Evolutionary conservation across 2,888 invertebrate genomes (phyloP), one percentile per base, ranked within the genome.

Genomic region (Cephus pygmeus): DNA sequence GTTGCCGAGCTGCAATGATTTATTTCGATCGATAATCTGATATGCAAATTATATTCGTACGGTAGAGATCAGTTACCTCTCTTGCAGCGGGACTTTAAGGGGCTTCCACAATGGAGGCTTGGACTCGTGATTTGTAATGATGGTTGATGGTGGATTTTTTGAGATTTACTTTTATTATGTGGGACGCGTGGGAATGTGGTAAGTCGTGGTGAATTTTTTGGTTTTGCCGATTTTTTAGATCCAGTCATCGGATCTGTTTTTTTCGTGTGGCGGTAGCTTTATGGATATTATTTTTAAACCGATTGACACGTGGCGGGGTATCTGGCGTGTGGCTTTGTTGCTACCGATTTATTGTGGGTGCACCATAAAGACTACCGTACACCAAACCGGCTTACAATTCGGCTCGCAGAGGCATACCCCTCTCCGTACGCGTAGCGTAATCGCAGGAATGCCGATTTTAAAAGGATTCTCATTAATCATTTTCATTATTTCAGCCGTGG

Each of bases 11-110:
- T 79, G 80, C 84, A 82, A 86, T 85, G 86, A 87, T 87, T 87
- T 84, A 87, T 85, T 83, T 77, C 82, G 87, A 84, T 85, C 86
- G 85, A 84, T 85, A 85, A 87, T 87, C 85, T 82, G 87, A 86
- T 87, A 87, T 87, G 87, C 85, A 87, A 87, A 87, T 86, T 85
- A 84, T 83, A 82, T 85, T 84, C 85, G 81, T 81, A 82, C 80
- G 83, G 79, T 83, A 82, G 86, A 80, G 84, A 86, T 86, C 85
- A 81, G 84, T 86, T 86, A 85, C 83, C 80, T 83, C 81, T 75
- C 81, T 81, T 81, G 82, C 81, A 34, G 77, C 73, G 76, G 33
- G 36, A 75, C 73, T 77, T 83, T 82, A 83, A 83, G 83, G 80
- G 76, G 69, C 40, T 69, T 82, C 73, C 83, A 82, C 83, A 80